Evolutionary conservation across 2,113 vertebrate species (phyloP).

Genomic region (Pavo muticus): DNA sequence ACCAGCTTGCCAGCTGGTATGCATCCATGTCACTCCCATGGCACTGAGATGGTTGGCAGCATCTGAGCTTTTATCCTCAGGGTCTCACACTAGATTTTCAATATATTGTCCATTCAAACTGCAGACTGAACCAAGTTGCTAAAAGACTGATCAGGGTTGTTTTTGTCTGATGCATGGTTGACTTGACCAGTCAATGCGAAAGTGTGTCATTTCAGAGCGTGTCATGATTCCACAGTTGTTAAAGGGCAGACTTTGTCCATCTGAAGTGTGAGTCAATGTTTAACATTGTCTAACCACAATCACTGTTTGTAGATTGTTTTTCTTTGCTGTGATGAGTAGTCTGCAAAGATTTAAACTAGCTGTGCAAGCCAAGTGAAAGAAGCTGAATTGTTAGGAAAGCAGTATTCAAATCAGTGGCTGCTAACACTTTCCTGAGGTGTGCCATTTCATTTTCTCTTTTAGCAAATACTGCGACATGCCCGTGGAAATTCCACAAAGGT

Average conservation of each 20-base stretch:
- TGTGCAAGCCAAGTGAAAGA: not conserved
- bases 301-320: not conserved
- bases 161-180: not conserved
- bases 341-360: not conserved
- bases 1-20: not conserved
- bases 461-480: conserved; percentile 96
- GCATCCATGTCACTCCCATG: not conserved
- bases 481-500: conserved; percentile 90
- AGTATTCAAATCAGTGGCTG: not conserved
- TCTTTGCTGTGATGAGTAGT: conserved; percentile 5
- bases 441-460: conserved; percentile 36
- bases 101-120: not conserved
- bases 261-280: not conserved
- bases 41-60: not conserved
- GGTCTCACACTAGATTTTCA: not conserved
- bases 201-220: not conserved
- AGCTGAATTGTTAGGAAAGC: not conserved
- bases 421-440: not conserved
- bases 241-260: not conserved
- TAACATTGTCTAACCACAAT: not conserved
- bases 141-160: not conserved
- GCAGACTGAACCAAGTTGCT: not conserved
- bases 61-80: not conserved
- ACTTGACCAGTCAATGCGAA: not conserved
- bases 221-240: not conserved